Evolutionary conservation across 2,797 vertebrate genomes (phyloP).

Genomic region (Sternarchorhynchus goeldii): DNA sequence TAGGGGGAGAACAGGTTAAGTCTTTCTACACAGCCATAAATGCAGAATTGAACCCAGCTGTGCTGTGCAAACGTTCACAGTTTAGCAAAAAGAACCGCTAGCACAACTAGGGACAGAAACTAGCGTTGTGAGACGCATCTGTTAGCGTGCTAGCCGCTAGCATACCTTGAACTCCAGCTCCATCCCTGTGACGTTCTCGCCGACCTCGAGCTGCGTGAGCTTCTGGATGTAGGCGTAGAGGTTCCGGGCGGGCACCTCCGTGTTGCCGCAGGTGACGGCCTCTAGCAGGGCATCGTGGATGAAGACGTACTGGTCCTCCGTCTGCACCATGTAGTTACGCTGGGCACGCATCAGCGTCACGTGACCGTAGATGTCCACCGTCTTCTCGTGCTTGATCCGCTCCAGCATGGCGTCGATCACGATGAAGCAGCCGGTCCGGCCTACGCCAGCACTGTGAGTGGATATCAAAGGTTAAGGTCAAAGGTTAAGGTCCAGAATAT

Average conservation of each 20-base stretch:
- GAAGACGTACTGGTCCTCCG: constrained; percentile 99
- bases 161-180: constrained; percentile 98
- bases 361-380: constrained; percentile 98
- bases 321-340: constrained; percentile 99
- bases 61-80: no score
- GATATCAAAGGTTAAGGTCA: constrained; percentile 13
- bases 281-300: constrained; percentile 98
- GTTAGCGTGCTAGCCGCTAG: not conserved
- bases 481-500: not conserved
- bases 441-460: constrained; percentile 87
- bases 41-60: not conserved
- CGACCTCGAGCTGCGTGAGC: constrained; percentile 95
- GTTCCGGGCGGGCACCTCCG: constrained; percentile 98
- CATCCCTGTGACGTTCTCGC: constrained; percentile 98
- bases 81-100: not conserved
- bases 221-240: constrained; percentile 99
- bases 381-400: constrained; percentile 99
- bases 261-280: constrained; percentile 98
- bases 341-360: constrained; percentile 99
- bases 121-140: not conserved
- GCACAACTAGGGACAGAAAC: not conserved
- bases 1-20: not conserved
- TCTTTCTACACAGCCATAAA: not conserved
- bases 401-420: constrained; percentile 99
- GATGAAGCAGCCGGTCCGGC: constrained; percentile 98